Percentiles rank a stretch among this genome's conserved stretches.
These are phyloP conservation scores for Watsonalla binaria DNA, from an alignment of 2,888 invertebrate genomes.

Conservation along the genomic window DNA sequence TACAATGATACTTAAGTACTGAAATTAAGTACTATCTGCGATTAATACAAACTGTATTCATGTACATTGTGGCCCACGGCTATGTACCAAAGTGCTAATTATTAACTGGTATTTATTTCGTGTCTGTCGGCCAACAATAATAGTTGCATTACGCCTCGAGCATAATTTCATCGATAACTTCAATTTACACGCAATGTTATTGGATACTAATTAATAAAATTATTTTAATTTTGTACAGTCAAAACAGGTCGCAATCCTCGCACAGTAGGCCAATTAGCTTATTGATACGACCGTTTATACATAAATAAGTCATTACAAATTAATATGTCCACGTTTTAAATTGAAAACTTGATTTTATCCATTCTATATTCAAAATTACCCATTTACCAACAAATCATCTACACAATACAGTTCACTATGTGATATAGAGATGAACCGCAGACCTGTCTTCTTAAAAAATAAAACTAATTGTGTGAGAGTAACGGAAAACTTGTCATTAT, in stretches of 20 bases:
- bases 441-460: no score
- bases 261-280: constrained; percentile 20
- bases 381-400: no score
- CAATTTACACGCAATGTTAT: constrained; percentile 47
- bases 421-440: no score
- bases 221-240: constrained; percentile 44
- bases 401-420: no score
- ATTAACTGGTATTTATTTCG: constrained; percentile 38
- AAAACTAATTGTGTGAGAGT: no score
- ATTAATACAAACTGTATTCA: no score
- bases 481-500: no score
- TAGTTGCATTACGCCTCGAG: constrained; percentile 39
- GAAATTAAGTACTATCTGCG: no score
- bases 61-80: constrained; percentile 10
- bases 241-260: constrained; percentile 31
- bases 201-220: constrained; percentile 52
- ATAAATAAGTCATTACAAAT: constrained; percentile 6
- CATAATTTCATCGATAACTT: constrained; percentile 48
- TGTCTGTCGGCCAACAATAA: constrained; percentile 29
- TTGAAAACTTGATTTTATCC: not conserved
- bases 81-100: constrained; percentile 27
- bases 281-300: constrained; percentile 5
- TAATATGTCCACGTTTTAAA: not conserved
- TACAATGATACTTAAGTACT: no score
- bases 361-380: no score